Evolutionary conservation across 2,113 vertebrate species (phyloP).

Genomic region (Oncorhynchus tshawytscha): DNA sequence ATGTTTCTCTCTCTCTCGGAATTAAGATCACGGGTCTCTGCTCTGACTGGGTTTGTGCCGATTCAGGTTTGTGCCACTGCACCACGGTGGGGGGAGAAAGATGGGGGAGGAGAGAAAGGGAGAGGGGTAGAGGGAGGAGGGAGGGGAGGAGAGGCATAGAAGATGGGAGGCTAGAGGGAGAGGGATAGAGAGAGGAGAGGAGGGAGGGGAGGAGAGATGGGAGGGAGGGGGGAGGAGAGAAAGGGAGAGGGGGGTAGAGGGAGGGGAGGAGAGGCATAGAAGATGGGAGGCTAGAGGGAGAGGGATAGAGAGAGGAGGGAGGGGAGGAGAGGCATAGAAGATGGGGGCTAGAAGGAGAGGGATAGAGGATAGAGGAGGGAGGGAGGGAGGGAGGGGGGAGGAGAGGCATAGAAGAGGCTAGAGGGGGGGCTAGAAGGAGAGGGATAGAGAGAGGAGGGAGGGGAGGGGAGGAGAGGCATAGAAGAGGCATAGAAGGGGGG

Average conservation of each 20-base stretch:
- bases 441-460: not conserved
- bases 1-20: no score
- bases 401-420: not conserved
- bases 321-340: not conserved
- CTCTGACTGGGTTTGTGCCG: slow-evolving; percentile 12
- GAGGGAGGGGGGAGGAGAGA: not conserved
- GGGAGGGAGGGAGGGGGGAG: no score
- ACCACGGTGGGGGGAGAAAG: slow-evolving; percentile 14
- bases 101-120: not conserved
- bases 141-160: not conserved
- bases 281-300: no score
- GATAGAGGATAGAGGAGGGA: not conserved
- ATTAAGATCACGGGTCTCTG: not conserved
- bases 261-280: not conserved
- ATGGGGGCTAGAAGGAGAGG: no score
- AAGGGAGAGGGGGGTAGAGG: no score
- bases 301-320: not conserved
- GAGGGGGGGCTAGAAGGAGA: no score
- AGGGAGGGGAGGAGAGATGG: not conserved
- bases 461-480: not conserved
- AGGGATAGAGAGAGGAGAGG: not conserved
- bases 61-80: slow-evolving; percentile 47
- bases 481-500: not conserved
- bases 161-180: no score
- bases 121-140: not conserved